phyloP scores from a whole-genome alignment of 1,140 invertebrate genomes.

The Cydia splendana region DNA sequence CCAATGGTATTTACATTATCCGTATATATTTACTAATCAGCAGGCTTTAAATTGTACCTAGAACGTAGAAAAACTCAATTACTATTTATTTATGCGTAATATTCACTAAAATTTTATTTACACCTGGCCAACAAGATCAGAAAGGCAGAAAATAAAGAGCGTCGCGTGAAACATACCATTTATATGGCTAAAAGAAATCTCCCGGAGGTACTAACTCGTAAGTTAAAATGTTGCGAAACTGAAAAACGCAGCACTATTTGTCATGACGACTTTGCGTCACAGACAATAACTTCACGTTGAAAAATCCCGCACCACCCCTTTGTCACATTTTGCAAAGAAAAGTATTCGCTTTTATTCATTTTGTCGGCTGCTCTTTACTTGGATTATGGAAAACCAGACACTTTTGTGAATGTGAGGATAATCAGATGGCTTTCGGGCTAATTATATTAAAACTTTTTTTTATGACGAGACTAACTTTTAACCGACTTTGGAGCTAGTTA shows the following conservation, averaged over 20 bases:
- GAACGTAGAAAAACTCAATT: no score
- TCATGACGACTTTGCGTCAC: conserved; percentile 62
- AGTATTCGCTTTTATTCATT: conserved; percentile 63
- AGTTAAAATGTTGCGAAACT: conserved; percentile 59
- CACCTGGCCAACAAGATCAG: conserved; percentile 11
- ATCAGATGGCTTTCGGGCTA: conserved; percentile 9
- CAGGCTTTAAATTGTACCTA: no score
- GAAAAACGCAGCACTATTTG: conserved; percentile 60
- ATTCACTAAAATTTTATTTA: background rate
- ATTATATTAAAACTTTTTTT: background rate
- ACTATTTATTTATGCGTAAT: background rate
- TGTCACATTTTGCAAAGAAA: conserved; percentile 70
- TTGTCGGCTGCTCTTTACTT: conserved; percentile 54
- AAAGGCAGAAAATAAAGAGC: conserved; percentile 15
- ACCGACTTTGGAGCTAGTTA: background rate
- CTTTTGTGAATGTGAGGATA: conserved; percentile 29
- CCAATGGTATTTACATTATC: no score
- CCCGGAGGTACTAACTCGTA: conserved; percentile 41
- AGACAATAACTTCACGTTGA: conserved; percentile 67
- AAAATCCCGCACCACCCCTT: conserved; percentile 67
- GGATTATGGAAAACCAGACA: conserved; percentile 35
- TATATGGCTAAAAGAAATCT: conserved; percentile 31
- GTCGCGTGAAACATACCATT: conserved; percentile 24
- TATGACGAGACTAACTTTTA: background rate
- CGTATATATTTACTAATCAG: no score